Evolutionary conservation across 2,888 invertebrate species (phyloP).

Genomic region (Caenorhabditis plicata): DNA sequence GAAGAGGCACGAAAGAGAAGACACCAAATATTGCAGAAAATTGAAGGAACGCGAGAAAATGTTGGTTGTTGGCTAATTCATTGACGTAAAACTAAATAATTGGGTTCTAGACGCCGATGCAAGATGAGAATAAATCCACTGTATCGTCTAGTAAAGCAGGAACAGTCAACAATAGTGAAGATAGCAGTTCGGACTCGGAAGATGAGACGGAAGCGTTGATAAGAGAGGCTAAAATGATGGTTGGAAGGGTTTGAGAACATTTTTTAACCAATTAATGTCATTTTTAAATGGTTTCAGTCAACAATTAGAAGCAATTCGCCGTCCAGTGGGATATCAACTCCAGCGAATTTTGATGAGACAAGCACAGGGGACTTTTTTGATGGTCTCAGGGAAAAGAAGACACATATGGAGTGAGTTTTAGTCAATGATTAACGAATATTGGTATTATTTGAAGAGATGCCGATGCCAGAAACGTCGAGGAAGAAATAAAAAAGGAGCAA

Average conservation of each 20-base stretch:
- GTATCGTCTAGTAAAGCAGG: neutral
- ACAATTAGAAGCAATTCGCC: slow-evolving; percentile 30
- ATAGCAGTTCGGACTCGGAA: slow-evolving; percentile 18
- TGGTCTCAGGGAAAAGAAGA: slow-evolving; percentile 57
- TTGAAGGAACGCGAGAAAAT: slow-evolving; percentile 18
- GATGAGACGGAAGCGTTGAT: slow-evolving; percentile 25
- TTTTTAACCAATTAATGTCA: neutral
- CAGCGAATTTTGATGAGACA: slow-evolving; percentile 18
- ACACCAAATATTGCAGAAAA: slow-evolving; percentile 32
- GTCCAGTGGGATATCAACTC: slow-evolving; percentile 36
- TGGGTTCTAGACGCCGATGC: slow-evolving; percentile 12
- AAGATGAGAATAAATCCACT: slow-evolving; percentile 1
- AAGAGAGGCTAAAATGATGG: slow-evolving; percentile 28
- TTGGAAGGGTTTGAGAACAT: slow-evolving; percentile 1
- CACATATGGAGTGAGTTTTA: slow-evolving; percentile 31
- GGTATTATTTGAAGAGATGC: slow-evolving; percentile 6
- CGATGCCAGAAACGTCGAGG: slow-evolving; percentile 24
- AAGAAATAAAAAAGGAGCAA: slow-evolving; percentile 21
- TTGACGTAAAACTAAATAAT: neutral
- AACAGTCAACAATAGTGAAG: slow-evolving; percentile 1
- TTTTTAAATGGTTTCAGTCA: slow-evolving; percentile 14
- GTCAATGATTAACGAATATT: neutral
- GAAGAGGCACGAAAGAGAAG: slow-evolving; percentile 48
- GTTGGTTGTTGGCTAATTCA: neutral
- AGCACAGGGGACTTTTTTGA: slow-evolving; percentile 54